Evolutionary conservation across 53 echinoderm and acorn worm genomes (phyloP).

Genomic region (Paracentrotus lividus): DNA sequence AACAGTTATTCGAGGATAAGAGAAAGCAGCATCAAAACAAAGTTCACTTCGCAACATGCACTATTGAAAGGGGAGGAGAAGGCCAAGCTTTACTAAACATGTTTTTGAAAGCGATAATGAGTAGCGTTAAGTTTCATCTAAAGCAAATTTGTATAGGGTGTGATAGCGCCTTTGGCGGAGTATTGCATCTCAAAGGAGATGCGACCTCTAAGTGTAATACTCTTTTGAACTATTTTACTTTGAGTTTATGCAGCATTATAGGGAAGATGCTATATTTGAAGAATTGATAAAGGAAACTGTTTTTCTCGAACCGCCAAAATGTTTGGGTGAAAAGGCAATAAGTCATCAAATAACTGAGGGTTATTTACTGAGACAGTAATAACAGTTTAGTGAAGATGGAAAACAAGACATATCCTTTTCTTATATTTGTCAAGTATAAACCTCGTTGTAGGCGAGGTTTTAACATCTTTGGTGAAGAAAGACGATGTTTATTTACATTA

Average conservation of each 20-base stretch:
- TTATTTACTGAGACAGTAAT: constrained; percentile 32
- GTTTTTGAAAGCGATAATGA: constrained; percentile 28
- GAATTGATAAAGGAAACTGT: constrained; percentile 41
- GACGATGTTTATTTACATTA: background rate
- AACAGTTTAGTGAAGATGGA: constrained; percentile 4
- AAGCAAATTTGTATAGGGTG: constrained; percentile 15
- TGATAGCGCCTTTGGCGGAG: constrained; percentile 31
- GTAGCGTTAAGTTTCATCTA: constrained; percentile 22
- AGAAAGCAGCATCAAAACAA: constrained; percentile 15
- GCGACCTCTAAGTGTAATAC: background rate
- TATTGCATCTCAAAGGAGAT: background rate
- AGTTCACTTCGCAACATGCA: constrained; percentile 16
- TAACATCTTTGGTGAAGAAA: background rate
- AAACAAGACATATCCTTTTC: background rate
- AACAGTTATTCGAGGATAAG: constrained; percentile 30
- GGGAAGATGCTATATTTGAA: constrained; percentile 39
- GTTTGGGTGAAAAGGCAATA: constrained; percentile 54
- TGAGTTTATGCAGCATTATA: constrained; percentile 3
- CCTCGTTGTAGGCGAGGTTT: background rate
- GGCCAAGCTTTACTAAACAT: constrained; percentile 13
- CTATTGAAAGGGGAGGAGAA: constrained; percentile 16
- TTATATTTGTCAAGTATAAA: background rate
- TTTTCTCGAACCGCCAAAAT: constrained; percentile 20
- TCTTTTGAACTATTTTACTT: background rate
- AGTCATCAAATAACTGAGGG: constrained; percentile 62